Evolutionary conservation across 2,888 invertebrate species (phyloP).

Genomic region (Lithosia quadra): DNA sequence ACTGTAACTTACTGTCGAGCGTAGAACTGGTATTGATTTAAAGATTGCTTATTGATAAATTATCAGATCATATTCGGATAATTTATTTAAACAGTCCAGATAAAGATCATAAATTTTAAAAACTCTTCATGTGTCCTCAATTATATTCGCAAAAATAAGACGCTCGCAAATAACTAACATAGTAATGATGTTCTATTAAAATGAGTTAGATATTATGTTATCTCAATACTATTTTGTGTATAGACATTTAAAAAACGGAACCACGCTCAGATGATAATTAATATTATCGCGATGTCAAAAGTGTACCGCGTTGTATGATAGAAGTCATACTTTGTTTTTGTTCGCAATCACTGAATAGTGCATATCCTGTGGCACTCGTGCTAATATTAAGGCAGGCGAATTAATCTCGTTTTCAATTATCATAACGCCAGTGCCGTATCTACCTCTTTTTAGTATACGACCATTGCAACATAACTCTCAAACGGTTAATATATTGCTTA

Average conservation of each 20-base stretch:
- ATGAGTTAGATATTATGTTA: no score
- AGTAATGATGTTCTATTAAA: no score
- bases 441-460: background rate
- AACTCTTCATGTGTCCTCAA: background rate
- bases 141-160: background rate
- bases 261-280: no score
- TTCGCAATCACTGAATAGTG: no score
- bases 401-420: no score
- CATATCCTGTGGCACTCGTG: background rate
- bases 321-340: no score
- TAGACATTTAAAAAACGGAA: no score
- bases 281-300: no score
- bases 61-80: slow-evolving; percentile 35
- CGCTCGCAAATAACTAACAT: background rate
- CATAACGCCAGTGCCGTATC: background rate
- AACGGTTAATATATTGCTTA: background rate
- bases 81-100: slow-evolving; percentile 39
- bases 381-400: background rate
- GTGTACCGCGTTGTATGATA: no score
- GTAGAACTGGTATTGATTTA: slow-evolving; percentile 23
- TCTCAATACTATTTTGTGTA: background rate
- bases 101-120: slow-evolving; percentile 5
- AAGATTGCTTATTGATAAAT: slow-evolving; percentile 32
- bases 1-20: slow-evolving; percentile 22
- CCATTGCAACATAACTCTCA: background rate